phyloP scores from a whole-genome alignment of 2,888 invertebrate genomes.

The Diarsia dahlii region DNA sequence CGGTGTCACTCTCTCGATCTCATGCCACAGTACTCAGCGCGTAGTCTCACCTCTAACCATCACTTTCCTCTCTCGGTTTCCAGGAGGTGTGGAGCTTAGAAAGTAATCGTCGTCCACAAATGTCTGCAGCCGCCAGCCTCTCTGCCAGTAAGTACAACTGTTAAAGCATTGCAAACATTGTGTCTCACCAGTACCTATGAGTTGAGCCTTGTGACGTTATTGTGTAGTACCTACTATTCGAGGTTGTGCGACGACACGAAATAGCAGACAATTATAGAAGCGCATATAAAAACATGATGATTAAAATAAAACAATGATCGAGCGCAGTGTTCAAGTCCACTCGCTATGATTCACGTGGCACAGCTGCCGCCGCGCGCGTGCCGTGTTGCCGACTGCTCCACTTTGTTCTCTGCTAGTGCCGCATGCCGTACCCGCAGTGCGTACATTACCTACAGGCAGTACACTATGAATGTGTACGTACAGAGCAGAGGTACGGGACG shows the following conservation, averaged over 20 bases:
- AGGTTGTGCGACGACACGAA: conserved; percentile 9
- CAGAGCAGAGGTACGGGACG: background rate
- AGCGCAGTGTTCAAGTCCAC: conserved; percentile 50
- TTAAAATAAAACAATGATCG: conserved; percentile 49
- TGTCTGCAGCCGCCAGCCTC: conserved; percentile 93
- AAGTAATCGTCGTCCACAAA: conserved; percentile 85
- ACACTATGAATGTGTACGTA: background rate
- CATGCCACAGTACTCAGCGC: no score
- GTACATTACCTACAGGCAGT: background rate
- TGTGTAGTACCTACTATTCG: background rate
- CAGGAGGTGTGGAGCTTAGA: conserved; percentile 85
- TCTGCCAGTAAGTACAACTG: conserved; percentile 92
- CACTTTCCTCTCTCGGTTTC: conserved; percentile 61
- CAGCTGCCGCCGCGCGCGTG: conserved; percentile 34
- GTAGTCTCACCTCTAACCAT: background rate
- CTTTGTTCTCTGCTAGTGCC: conserved; percentile 4
- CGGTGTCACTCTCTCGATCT: background rate
- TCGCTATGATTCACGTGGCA: conserved; percentile 41
- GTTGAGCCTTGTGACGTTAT: background rate
- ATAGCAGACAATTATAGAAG: conserved; percentile 33
- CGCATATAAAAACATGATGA: conserved; percentile 39
- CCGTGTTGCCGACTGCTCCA: conserved; percentile 27
- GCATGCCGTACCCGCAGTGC: background rate
- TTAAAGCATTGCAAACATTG: background rate
- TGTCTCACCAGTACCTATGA: background rate